These are phyloP conservation scores for Liolophura sinensis DNA, from an alignment of 1,140 invertebrate genomes.

Conservation along the genomic window DNA sequence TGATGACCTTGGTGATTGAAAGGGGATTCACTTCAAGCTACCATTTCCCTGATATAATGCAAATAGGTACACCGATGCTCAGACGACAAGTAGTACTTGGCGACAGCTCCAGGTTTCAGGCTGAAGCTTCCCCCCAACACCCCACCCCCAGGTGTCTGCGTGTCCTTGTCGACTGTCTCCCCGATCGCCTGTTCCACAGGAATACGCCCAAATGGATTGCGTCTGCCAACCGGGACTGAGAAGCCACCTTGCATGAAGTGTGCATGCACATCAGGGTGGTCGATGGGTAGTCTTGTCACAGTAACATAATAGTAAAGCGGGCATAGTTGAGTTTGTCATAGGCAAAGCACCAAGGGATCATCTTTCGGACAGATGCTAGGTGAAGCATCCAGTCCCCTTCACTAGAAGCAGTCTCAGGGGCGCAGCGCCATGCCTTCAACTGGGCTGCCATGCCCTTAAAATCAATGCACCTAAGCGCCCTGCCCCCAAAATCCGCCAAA, in stretches of 20 bases:
- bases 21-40: background rate
- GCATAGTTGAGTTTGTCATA: constrained; percentile 9
- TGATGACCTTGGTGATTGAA: constrained; percentile 1
- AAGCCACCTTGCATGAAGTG: constrained; percentile 1
- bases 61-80: constrained; percentile 5
- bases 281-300: background rate
- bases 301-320: constrained; percentile 6
- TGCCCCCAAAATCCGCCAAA: no score
- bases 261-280: background rate
- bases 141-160: constrained; percentile 9
- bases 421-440: constrained; percentile 9
- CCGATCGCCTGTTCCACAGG: constrained; percentile 16
- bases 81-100: constrained; percentile 4
- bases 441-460: no score
- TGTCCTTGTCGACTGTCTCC: constrained; percentile 12
- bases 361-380: background rate
- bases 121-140: constrained; percentile 11
- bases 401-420: background rate
- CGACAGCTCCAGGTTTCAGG: constrained; percentile 4
- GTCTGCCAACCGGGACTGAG: background rate
- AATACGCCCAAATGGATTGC: constrained; percentile 12
- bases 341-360: constrained; percentile 13
- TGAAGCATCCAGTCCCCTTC: constrained; percentile 8
- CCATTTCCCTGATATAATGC: constrained; percentile 6
- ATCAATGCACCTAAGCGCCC: no score